Evolutionary conservation across 2,113 vertebrate genomes (phyloP), one percentile per base, ranked within the genome.

Genomic region (Thalassoma bifasciatum): DNA sequence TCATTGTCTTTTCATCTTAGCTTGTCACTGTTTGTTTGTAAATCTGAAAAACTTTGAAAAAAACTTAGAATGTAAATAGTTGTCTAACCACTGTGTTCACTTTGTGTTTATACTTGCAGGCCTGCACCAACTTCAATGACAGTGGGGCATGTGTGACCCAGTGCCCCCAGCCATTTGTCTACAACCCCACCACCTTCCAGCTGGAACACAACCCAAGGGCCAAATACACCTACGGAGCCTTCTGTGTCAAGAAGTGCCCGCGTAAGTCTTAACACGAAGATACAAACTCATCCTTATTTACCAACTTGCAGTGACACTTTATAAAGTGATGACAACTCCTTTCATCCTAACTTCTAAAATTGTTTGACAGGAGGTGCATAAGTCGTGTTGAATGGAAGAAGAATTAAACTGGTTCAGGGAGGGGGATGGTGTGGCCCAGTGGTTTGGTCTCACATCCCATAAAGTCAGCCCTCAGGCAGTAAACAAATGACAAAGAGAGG

Each of bases 91-190:
- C 8, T 44, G 30, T 24, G 11, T 47, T 7, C 66, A 22, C 13
- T n/a, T 22, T 75, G 14, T 44, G 23, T 58, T 10, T 72, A 30
- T 30, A 30, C 36, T 50, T 79, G 34, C 91, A 99, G 98, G 97
- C 98, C n/a, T 99, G 98, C 72, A 98, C 97, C 91, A 99, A 99
- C 91, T 99, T 99, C 92, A 99, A 99, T 68, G 98, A 99, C 90
- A 99, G 98, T 0, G 98, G 98, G 8, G 96, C 98, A 0, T 99
- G 98, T 89, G 98, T 99, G 80, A 99, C 97, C 0, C 98, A 99
- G 79, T 99, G 98, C 67, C 98, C 98, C 8, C 96, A 97, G 91
- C 97, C 97, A 9, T 97, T 97, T 11, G 95, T 99, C 30, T 99
- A 99, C 93, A 99, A 98, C 86, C 96, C 97, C 26, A 98, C 95